Percentiles rank a stretch among this genome's conserved stretches.
Evolutionary conservation across 2,113 vertebrate species (phyloP).

Genomic region (Callopanchax toddi): DNA sequence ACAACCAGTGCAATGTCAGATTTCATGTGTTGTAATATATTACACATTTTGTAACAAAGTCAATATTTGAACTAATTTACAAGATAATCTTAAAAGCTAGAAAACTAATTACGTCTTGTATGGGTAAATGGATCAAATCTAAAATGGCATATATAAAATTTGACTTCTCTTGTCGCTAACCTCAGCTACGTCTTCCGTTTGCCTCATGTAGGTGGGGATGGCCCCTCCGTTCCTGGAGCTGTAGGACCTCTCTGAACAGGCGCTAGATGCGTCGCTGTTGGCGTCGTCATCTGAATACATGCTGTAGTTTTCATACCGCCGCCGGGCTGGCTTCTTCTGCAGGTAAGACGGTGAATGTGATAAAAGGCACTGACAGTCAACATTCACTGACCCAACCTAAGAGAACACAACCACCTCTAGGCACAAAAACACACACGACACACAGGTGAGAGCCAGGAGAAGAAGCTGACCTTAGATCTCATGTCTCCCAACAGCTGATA

Average conservation of each 20-base stretch:
- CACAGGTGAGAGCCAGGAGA: constrained; percentile 54
- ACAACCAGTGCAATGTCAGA: too few relatives aligned
- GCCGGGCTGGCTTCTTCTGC: constrained; percentile 93
- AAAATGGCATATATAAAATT: too few relatives aligned
- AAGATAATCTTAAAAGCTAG: too few relatives aligned
- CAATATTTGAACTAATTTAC: too few relatives aligned
- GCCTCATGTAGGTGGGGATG: constrained; percentile 94
- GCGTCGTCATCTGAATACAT: constrained; percentile 97
- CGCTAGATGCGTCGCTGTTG: constrained; percentile 96
- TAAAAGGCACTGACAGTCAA: background rate
- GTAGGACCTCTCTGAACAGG: constrained; percentile 94
- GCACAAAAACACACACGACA: constrained; percentile 22
- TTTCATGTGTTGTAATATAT: too few relatives aligned
- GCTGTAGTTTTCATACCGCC: constrained; percentile 90
- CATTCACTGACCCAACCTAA: constrained; percentile 8
- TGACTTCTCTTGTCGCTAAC: constrained; percentile 28
- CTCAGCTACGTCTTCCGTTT: constrained; percentile 96
- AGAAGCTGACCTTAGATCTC: constrained; percentile 93
- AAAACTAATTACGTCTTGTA: too few relatives aligned
- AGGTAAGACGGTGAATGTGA: background rate
- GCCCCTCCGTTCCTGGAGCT: constrained; percentile 92
- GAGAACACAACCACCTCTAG: background rate
- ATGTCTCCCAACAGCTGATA: constrained; percentile 99
- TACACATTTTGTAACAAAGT: too few relatives aligned
- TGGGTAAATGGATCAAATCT: too few relatives aligned